phyloP scores from a whole-genome alignment of 2,888 invertebrate species.

The Cheiracanthium punctorium region DNA sequence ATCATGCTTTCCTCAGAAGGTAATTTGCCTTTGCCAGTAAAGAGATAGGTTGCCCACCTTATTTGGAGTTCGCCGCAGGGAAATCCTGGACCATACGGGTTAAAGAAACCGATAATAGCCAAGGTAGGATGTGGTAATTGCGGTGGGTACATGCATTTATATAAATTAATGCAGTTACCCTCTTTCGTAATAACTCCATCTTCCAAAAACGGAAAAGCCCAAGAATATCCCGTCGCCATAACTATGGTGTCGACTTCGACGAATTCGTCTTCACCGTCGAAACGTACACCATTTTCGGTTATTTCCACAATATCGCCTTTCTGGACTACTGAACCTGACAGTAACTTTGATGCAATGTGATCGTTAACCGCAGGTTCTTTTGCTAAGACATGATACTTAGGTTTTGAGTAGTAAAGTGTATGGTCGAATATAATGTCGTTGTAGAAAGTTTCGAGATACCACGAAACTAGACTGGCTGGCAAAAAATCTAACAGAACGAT shows the following conservation, averaged over 20 bases:
- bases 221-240: too few relatives aligned
- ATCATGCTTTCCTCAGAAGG: slow-evolving; percentile 47
- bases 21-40: slow-evolving; percentile 41
- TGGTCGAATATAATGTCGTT: slow-evolving; percentile 75
- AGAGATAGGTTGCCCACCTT: slow-evolving; percentile 53
- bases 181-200: slow-evolving; percentile 41
- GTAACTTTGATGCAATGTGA: slow-evolving; percentile 76
- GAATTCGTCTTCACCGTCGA: slow-evolving; percentile 71
- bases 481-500: not conserved
- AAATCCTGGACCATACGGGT: slow-evolving; percentile 71
- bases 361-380: slow-evolving; percentile 75
- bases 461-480: slow-evolving; percentile 2
- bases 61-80: slow-evolving; percentile 71
- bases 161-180: slow-evolving; percentile 51
- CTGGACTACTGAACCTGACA: slow-evolving; percentile 74
- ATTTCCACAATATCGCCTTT: slow-evolving; percentile 74
- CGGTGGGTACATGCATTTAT: slow-evolving; percentile 73
- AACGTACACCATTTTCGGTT: slow-evolving; percentile 73
- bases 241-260: slow-evolving; percentile 75
- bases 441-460: slow-evolving; percentile 32
- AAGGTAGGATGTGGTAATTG: slow-evolving; percentile 72
- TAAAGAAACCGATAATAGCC: slow-evolving; percentile 72
- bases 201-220: slow-evolving; percentile 62
- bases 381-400: slow-evolving; percentile 73
- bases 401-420: slow-evolving; percentile 75